A percentile compares a stretch with the other conserved stretches of the same genome.
phyloP scores from a whole-genome alignment of 1,140 invertebrate species.

The Trichomalopsis sarcophagae region DNA sequence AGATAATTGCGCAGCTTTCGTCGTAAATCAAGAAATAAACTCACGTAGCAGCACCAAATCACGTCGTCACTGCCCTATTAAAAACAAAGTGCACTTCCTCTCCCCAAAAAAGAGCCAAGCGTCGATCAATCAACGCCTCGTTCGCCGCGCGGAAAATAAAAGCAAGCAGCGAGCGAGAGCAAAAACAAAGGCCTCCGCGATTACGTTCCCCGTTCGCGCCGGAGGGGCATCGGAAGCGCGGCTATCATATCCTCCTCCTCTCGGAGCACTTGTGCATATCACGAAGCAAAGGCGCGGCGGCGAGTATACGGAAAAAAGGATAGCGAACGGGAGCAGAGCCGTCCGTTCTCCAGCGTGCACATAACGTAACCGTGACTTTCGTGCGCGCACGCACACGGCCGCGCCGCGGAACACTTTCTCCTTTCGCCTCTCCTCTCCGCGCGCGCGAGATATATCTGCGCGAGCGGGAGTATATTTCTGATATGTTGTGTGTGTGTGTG shows the following conservation, averaged over 20 bases:
- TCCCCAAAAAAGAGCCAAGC: too few species aligned
- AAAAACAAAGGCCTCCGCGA: not conserved
- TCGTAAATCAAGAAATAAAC: too few species aligned
- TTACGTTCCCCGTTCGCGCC: not conserved
- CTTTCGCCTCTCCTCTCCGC: constrained; percentile 63
- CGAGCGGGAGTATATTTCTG: too few species aligned
- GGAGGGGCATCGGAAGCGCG: not conserved
- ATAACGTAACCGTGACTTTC: constrained; percentile 69
- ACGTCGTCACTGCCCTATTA: too few species aligned
- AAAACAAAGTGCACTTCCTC: not conserved
- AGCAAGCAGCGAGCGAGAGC: too few species aligned
- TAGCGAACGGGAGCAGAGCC: constrained; percentile 26
- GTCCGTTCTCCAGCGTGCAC: not conserved
- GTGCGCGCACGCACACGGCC: constrained; percentile 54
- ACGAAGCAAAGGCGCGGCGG: not conserved
- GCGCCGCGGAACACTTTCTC: constrained; percentile 69
- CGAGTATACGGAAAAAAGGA: not conserved
- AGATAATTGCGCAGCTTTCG: too few species aligned
- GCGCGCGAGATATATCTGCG: not conserved
- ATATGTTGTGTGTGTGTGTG: too few species aligned
- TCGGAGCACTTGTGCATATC: not conserved
- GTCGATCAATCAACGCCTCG: too few species aligned
- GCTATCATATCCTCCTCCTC: not conserved
- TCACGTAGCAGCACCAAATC: too few species aligned
- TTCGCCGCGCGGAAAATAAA: too few species aligned